Conservation (phyloP, 2,797 vertebrate species). For the Simalia tracyae region DNA sequence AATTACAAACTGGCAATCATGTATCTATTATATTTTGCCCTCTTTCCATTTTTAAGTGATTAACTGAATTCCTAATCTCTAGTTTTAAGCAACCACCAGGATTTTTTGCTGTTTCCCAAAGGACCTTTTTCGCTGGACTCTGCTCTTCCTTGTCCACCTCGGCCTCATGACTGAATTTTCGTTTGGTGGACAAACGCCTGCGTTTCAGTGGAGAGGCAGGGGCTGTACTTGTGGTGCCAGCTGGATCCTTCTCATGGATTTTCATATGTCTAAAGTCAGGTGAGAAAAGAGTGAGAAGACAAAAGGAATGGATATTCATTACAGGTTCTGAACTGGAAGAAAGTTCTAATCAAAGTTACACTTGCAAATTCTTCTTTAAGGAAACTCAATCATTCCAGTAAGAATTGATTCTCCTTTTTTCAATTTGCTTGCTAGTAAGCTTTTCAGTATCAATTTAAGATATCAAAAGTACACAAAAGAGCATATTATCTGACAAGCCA, state of each 20-base stretch:
- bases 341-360: slow-evolving; percentile 15
- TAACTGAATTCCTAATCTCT: not conserved
- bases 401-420: not conserved
- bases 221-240: slow-evolving; percentile 74
- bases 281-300: slow-evolving; percentile 5
- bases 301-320: slow-evolving; percentile 32
- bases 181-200: slow-evolving; percentile 84
- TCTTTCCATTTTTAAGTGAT: not conserved
- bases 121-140: slow-evolving; percentile 87
- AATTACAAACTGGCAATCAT: not conserved
- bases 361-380: not conserved
- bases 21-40: not conserved
- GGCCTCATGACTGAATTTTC: slow-evolving; percentile 81
- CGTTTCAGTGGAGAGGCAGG: slow-evolving; percentile 87
- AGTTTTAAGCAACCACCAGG: slow-evolving; percentile 6
- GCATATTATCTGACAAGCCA: not conserved
- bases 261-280: slow-evolving; percentile 88
- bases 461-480: not conserved
- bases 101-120: not conserved
- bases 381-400: not conserved
- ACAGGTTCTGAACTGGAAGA: fast-evolving
- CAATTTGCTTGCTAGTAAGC: not conserved
- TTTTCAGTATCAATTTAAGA: not conserved
- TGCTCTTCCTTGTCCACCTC: slow-evolving; percentile 81
- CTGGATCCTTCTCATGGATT: slow-evolving; percentile 94